phyloP scores from a whole-genome alignment of 2,888 invertebrate species.

The Mesoligia furuncula region DNA sequence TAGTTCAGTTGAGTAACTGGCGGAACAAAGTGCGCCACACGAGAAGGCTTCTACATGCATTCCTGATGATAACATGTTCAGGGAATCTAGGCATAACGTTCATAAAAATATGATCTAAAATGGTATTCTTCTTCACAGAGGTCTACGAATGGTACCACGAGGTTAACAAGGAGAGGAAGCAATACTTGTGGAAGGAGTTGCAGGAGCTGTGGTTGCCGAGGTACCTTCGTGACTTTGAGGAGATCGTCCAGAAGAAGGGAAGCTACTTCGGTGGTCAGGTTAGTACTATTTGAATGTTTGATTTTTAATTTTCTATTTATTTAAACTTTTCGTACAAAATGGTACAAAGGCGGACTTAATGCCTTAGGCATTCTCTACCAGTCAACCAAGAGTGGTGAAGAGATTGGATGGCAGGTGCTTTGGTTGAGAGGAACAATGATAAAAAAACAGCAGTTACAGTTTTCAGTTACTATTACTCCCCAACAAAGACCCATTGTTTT shows the following conservation, averaged over 20 bases:
- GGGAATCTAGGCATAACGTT: not conserved
- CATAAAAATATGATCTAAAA: not conserved
- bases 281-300: conserved; percentile 13
- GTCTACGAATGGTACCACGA: conserved; percentile 59
- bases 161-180: conserved; percentile 37
- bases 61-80: not conserved
- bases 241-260: conserved; percentile 70
- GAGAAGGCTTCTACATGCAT: too few relatives aligned
- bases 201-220: conserved; percentile 20
- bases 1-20: too few relatives aligned
- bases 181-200: conserved; percentile 29
- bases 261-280: conserved; percentile 57
- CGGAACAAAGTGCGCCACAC: too few relatives aligned
- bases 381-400: too few relatives aligned
- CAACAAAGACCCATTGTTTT: not conserved
- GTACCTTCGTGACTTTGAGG: conserved; percentile 52
- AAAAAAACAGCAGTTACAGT: too few relatives aligned
- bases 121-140: conserved; percentile 8
- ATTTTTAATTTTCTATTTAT: too few relatives aligned
- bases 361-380: too few relatives aligned
- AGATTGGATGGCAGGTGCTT: too few relatives aligned
- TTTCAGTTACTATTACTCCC: not conserved
- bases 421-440: too few relatives aligned
- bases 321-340: too few relatives aligned
- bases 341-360: too few relatives aligned